A percentile compares a stretch with the other conserved stretches of the same genome.
phyloP scores from a whole-genome alignment of 1,140 invertebrate species.

The Danaus melanippus region DNA sequence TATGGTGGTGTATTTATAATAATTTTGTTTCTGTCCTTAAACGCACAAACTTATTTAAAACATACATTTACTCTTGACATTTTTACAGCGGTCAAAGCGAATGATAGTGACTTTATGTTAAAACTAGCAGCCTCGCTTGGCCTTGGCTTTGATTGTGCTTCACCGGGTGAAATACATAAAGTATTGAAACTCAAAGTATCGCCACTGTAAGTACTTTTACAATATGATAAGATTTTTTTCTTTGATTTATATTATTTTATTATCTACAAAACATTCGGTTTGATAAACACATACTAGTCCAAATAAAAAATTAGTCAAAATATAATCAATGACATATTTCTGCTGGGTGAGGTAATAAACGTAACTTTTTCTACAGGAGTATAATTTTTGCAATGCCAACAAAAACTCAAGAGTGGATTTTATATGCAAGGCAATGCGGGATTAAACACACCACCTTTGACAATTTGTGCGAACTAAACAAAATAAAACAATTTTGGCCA shows the following conservation, averaged over 20 bases:
- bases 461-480: constrained; percentile 26
- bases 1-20: constrained; percentile 8
- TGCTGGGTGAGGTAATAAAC: too few relatives aligned
- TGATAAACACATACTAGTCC: too few relatives aligned
- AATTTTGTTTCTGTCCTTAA: neutral
- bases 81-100: too few relatives aligned
- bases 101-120: constrained; percentile 74
- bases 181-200: constrained; percentile 76
- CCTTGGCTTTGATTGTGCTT: constrained; percentile 83
- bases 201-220: constrained; percentile 23
- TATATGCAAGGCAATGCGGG: constrained; percentile 26
- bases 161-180: constrained; percentile 79
- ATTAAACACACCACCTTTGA: constrained; percentile 32
- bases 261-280: too few relatives aligned
- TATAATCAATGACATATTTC: too few relatives aligned
- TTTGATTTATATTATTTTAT: too few relatives aligned
- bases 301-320: too few relatives aligned
- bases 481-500: constrained; percentile 30
- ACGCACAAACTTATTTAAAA: too few relatives aligned
- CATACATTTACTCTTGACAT: too few relatives aligned
- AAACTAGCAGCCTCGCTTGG: constrained; percentile 77
- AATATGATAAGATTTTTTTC: neutral
- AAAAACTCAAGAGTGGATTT: constrained; percentile 33
- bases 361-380: constrained; percentile 19
- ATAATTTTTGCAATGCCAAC: constrained; percentile 33